These are phyloP conservation scores for Drosophila robusta DNA, from an alignment of 2,888 invertebrate genomes.

Conservation along the genomic window DNA sequence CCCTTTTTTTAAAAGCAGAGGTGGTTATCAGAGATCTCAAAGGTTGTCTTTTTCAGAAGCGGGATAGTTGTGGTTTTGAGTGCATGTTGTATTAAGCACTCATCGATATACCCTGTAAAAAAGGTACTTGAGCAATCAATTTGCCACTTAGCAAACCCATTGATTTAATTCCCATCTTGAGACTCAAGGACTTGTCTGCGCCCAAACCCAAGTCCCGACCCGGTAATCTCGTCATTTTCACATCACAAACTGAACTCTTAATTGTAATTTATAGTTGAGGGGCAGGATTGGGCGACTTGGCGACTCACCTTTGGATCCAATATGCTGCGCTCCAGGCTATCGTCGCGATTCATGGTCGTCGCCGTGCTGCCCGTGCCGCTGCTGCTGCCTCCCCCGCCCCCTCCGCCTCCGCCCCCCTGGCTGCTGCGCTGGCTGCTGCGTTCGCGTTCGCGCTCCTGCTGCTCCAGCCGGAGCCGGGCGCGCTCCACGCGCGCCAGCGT, in stretches of 20 bases:
- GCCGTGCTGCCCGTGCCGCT: slow-evolving; percentile 73
- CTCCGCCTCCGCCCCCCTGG: slow-evolving; percentile 51
- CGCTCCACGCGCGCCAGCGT: slow-evolving; percentile 87
- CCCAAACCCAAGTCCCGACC: not conserved
- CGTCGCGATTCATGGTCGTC: slow-evolving; percentile 82
- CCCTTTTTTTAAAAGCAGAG: no score
- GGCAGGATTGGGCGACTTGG: not conserved
- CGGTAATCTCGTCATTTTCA: slow-evolving; percentile 37
- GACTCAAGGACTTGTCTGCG: slow-evolving; percentile 11
- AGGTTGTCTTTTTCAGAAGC: no score
- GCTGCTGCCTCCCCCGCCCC: slow-evolving; percentile 68
- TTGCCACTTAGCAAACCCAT: slow-evolving; percentile 11
- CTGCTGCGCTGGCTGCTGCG: slow-evolving; percentile 62
- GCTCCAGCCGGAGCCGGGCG: slow-evolving; percentile 87
- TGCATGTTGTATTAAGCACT: not conserved
- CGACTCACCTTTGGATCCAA: slow-evolving; percentile 83
- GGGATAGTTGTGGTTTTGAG: no score
- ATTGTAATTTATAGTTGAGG: slow-evolving; percentile 63
- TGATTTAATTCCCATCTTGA: slow-evolving; percentile 4
- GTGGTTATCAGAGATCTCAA: no score
- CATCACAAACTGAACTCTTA: slow-evolving; percentile 36
- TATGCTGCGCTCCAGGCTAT: slow-evolving; percentile 83
- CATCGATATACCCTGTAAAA: slow-evolving; percentile 8
- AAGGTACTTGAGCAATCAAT: not conserved
- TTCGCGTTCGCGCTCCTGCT: slow-evolving; percentile 67